Evolutionary conservation across 2,888 invertebrate species (phyloP), one percentile per base, ranked within the genome.

Genomic region (Dolichopus griseipennis): DNA sequence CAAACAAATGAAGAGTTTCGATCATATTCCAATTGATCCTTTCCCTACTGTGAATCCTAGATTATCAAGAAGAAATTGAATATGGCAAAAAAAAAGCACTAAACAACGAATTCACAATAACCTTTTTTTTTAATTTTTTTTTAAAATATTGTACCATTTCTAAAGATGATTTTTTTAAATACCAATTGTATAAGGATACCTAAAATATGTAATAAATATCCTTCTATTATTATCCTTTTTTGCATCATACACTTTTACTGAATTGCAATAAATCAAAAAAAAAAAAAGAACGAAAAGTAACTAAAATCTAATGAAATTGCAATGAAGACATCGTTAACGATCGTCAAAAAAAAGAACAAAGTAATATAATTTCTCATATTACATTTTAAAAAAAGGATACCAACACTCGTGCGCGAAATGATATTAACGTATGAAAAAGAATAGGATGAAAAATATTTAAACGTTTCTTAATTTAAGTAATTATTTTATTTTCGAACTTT

Each of bases 201-300:
- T 37, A 37, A 10, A 37, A 37, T 52, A 52, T 18, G 15, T 52
- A 12, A 41, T 15, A 41, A 15, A 52, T 52, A 18, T 52, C 18
- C 52, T 52, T 52, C n/a, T 18, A 52, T 52, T 52, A 52, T 52
- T 52, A 52, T 52, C 52, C 52, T 52, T 52, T 41, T 41, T 52
- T 52, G 18, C 52, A 52, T 52, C 15, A 52, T 52, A 6, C 41
- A 41, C n/a, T n/a, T 41, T 41, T 41, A 52, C 52, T 2, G 6
- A 6, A 52, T 52, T 52, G 15, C 52, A 18, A 52, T 15, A 52
- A 52, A 52, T 1, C 15, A 52, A 6, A 52, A 52, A 15, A 52
- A 52, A 15, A 52, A 52, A 15, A 52, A 52, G 15, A 1, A n/a
- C n/a, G n/a, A 52, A 52, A 52, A 52, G 6, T 18, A 15, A 52